Evolutionary conservation across 2,888 invertebrate genomes (phyloP), one percentile per base, ranked within the genome.

Genomic region (Perizoma affinitatum): DNA sequence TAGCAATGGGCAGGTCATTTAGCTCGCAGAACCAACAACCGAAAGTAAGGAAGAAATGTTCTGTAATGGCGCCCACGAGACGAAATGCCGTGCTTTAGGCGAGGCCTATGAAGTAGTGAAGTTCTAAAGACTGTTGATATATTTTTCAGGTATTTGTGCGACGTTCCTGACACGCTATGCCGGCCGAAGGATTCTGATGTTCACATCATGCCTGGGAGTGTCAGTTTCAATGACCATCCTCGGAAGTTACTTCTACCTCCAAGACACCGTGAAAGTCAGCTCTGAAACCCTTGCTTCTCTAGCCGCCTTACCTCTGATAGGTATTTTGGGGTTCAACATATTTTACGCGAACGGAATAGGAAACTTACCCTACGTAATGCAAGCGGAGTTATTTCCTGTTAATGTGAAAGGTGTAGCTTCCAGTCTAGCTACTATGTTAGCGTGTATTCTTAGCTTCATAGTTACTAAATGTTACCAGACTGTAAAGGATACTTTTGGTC

Each of bases 331-430:
- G 7, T 95, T 94, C 71, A 93, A 94, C 54, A 76, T 94, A 4
- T 78, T 94, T n/a, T 94, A 94, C 53, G 93, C 94, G 0, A 77
- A 93, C 5, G 95, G 95, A 0, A 82, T 95, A 36, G 94, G 94
- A 0, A 94, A 94, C 22, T 71, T 95, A 36, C 93, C 95, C 0
- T 94, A 94, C 64, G 93, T 95, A 66, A 88, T 95, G 84, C 93
- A 95, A 70, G 94, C 94, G 0, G 95, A 95, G 75, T 70, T 95
- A 5, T 95, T 95, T 69, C 94, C 95, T 0, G 93, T 94, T 0
- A 94, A 94, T 63, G 93, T 95, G 0, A 95, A 95, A 73, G 93
- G 93, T 0, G 85, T 90, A 0, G 95, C 95, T 0, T 94, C 94
- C 0, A 94, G 94, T 4, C 67, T 92, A 4, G 93, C 93, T 0